A percentile compares a stretch with the other conserved stretches of the same genome.
These are phyloP conservation scores for Nibea albiflora DNA, from an alignment of 2,113 vertebrate genomes.

Conservation along the genomic window DNA sequence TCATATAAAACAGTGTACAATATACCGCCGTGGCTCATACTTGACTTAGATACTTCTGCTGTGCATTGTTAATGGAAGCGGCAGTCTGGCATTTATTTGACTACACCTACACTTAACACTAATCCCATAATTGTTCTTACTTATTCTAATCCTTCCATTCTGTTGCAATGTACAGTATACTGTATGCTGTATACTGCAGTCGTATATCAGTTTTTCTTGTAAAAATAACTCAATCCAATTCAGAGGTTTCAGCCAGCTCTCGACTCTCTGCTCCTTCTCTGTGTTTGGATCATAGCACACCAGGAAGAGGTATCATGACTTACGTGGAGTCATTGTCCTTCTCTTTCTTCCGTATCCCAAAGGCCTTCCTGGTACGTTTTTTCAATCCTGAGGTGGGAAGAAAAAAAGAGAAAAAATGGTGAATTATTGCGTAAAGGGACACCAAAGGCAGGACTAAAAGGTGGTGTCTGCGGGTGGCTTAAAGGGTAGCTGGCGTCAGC, in stretches of 20 bases:
- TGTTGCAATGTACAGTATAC: neutral
- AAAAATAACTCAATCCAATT: neutral
- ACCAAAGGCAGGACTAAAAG: constrained; percentile 23
- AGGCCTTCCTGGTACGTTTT: constrained; percentile 99
- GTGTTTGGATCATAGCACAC: neutral
- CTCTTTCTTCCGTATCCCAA: constrained; percentile 99
- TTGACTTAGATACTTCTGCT: neutral
- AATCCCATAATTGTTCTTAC: constrained; percentile 23
- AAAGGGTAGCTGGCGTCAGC: constrained; percentile 31
- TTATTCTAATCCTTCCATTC: constrained; percentile 14
- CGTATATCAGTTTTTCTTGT: neutral
- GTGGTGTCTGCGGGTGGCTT: constrained; percentile 18
- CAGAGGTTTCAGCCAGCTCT: constrained; percentile 11
- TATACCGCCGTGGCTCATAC: neutral
- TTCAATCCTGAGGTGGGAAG: constrained; percentile 91
- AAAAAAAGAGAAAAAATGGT: constrained; percentile 24
- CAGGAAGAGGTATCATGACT: constrained; percentile 57
- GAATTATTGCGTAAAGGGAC: constrained; percentile 11
- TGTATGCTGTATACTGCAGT: neutral
- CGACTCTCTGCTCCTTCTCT: neutral
- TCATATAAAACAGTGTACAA: neutral
- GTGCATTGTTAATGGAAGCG: neutral
- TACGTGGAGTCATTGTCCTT: constrained; percentile 98
- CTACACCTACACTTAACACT: neutral
- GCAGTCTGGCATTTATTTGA: neutral